A percentile compares a stretch with the other conserved stretches of the same genome.
phyloP scores from a whole-genome alignment of 2,888 invertebrate species.

The Hydrotaea cyrtoneurina region DNA sequence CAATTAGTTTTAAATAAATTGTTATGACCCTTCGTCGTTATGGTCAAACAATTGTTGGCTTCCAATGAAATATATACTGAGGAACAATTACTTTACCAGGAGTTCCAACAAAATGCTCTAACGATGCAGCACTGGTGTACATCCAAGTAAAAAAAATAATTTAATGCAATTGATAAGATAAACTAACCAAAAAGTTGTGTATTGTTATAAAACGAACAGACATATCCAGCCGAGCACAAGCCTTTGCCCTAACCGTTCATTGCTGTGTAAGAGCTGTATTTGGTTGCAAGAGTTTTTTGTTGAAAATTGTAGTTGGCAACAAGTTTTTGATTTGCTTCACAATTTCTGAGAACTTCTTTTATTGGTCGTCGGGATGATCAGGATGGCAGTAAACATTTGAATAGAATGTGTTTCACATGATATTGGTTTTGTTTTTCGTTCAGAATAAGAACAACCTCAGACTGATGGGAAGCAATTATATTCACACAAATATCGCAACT shows the following conservation, averaged over 20 bases:
- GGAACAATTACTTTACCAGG: not conserved
- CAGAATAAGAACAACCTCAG: not conserved
- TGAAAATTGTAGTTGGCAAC: not conserved
- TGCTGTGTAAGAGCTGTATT: not conserved
- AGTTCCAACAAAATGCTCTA: not conserved
- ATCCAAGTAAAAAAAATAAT: not conserved
- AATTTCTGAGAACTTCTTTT: not conserved
- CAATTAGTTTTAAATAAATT: slow-evolving; percentile 17
- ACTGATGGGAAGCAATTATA: not conserved
- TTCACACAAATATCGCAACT: no score
- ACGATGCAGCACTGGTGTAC: not conserved
- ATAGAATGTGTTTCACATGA: not conserved
- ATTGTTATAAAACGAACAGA: not conserved
- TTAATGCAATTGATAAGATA: slow-evolving; percentile 34
- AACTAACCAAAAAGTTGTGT: not conserved
- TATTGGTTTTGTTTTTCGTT: not conserved
- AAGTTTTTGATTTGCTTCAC: not conserved
- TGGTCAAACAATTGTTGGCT: not conserved
- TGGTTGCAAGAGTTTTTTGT: not conserved
- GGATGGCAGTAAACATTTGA: not conserved
- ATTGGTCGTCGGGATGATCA: not conserved
- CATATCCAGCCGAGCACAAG: not conserved
- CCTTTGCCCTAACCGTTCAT: no score
- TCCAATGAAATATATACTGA: slow-evolving; percentile 1
- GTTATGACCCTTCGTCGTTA: slow-evolving; percentile 6